Percentiles rank a stretch among this genome's conserved stretches.
Evolutionary conservation across 2,113 vertebrate genomes (phyloP).

Genomic region (Cheirogaleus medius): DNA sequence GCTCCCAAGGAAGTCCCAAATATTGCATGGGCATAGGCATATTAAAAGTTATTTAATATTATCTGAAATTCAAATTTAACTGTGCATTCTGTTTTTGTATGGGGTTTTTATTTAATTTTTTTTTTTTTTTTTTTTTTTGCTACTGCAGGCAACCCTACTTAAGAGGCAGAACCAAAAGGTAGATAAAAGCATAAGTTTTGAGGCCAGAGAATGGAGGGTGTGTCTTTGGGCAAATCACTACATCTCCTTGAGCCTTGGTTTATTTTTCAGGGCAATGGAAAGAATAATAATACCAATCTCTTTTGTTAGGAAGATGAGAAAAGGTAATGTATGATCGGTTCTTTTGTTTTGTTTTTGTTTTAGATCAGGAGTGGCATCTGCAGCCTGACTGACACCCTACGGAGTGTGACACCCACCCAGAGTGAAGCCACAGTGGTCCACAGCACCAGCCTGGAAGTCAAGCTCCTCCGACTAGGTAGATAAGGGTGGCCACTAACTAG

Average conservation of each 20-base stretch:
- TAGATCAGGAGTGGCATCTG: background rate
- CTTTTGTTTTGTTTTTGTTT: background rate
- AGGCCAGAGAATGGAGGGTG: background rate
- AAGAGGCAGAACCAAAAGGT: background rate
- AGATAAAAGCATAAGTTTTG: background rate
- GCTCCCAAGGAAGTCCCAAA: accelerated
- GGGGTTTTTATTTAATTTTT: background rate
- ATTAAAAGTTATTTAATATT: background rate
- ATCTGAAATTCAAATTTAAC: background rate
- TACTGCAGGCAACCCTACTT: background rate
- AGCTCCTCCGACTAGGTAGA: background rate
- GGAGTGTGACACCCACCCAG: background rate
- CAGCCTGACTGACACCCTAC: accelerated
- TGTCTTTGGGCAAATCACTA: background rate
- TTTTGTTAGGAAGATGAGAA: background rate
- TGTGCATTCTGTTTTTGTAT: background rate
- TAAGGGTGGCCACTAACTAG: background rate
- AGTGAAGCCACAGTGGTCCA: background rate
- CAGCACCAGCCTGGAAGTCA: background rate
- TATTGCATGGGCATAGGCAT: accelerated
- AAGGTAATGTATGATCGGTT: background rate
- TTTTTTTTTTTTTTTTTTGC: background rate
- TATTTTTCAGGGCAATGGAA: background rate
- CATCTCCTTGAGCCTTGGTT: background rate
- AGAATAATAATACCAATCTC: background rate